phyloP scores from a whole-genome alignment of 2,797 vertebrate species.

The Pipistrellus pipistrellus region DNA sequence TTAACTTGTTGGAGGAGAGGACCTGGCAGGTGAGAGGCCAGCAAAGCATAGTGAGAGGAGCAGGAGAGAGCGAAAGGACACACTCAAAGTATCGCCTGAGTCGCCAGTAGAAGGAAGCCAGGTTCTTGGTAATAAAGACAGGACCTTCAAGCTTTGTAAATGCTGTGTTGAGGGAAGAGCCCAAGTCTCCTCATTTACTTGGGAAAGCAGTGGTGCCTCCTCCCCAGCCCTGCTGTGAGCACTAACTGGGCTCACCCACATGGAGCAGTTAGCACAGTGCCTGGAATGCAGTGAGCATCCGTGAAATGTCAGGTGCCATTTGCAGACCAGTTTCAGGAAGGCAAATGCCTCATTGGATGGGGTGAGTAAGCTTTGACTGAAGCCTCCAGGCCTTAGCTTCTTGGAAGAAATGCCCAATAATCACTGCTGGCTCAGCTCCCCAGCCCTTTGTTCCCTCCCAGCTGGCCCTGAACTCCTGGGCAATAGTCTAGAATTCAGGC shows the following conservation, averaged over 20 bases:
- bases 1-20: background rate
- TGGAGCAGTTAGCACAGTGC: background rate
- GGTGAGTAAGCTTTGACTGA: background rate
- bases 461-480: background rate
- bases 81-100: accelerated
- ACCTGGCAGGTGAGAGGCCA: background rate
- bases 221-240: background rate
- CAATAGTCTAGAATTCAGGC: background rate
- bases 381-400: background rate
- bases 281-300: background rate
- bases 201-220: background rate
- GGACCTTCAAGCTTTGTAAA: background rate
- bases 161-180: background rate
- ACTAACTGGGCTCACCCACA: accelerated
- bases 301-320: background rate
- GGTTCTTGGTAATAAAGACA: background rate
- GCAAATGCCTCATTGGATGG: background rate
- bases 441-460: background rate
- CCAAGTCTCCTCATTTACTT: background rate
- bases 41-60: background rate
- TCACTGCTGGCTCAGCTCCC: background rate
- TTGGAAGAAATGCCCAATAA: background rate
- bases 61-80: background rate
- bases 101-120: background rate
- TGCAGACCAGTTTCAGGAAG: background rate